These are phyloP conservation scores for Porites evermanni DNA, from an alignment of 92 coral and sea anemone species.

Conservation along the genomic window DNA sequence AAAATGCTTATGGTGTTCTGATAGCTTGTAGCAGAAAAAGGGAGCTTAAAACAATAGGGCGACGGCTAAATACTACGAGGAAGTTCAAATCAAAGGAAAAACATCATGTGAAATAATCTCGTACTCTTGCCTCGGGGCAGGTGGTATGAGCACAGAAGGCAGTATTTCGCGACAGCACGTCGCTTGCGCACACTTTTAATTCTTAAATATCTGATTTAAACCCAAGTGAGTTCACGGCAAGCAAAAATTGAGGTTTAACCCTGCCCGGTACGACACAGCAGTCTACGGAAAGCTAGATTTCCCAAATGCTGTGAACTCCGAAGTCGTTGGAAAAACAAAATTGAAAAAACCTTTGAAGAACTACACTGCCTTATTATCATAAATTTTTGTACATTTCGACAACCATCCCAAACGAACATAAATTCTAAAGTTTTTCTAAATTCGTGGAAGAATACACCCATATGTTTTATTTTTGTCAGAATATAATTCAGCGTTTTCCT, in stretches of 20 bases:
- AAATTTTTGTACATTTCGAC: background rate
- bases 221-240: constrained; percentile 19
- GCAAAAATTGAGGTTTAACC: constrained; percentile 11
- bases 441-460: background rate
- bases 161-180: constrained; percentile 25
- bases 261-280: constrained; percentile 19
- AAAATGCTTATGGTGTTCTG: background rate
- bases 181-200: constrained; percentile 24
- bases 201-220: constrained; percentile 27
- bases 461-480: background rate
- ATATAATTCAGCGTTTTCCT: constrained; percentile 18
- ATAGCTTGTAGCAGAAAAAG: background rate
- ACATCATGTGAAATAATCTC: constrained; percentile 25
- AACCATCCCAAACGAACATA: background rate
- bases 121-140: constrained; percentile 19
- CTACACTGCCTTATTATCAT: background rate
- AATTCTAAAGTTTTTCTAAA: background rate
- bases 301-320: background rate
- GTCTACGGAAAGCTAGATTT: background rate
- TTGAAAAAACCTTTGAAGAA: background rate
- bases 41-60: background rate
- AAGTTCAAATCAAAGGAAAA: background rate
- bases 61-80: constrained; percentile 17
- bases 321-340: background rate
- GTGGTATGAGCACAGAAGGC: constrained; percentile 37